Conservation (phyloP, 1,140 invertebrate genomes). For the Bombus polaris region DNA sequence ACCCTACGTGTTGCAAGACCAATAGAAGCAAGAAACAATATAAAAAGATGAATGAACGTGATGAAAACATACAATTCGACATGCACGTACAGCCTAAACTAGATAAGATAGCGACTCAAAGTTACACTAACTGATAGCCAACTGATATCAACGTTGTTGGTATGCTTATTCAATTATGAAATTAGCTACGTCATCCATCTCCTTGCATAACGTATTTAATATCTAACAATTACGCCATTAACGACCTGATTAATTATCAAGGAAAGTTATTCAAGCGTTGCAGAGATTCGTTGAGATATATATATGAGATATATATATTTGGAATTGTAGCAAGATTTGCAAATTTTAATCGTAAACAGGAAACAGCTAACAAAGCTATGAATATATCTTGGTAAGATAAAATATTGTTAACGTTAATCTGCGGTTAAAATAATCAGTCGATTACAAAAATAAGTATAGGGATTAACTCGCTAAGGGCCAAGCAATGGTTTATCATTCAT, state of each 20-base stretch:
- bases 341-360: background rate
- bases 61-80: background rate
- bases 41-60: constrained; percentile 2
- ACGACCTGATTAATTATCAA: background rate
- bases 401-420: too few species aligned
- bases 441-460: too few species aligned
- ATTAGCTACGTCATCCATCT: background rate
- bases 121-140: background rate
- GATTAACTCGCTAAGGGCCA: too few species aligned
- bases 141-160: background rate
- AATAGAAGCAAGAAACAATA: background rate
- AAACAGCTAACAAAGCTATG: too few species aligned
- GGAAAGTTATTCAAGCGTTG: background rate
- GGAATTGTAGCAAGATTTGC: background rate
- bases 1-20: background rate
- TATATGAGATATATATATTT: too few species aligned
- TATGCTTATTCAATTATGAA: background rate
- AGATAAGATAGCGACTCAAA: background rate
- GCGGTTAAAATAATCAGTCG: too few species aligned
- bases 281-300: background rate
- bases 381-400: too few species aligned
- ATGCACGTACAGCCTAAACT: background rate
- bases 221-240: background rate
- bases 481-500: too few species aligned
- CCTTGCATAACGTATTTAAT: background rate